phyloP scores from a whole-genome alignment of 2,113 vertebrate genomes.

The Microcebus griseorufus region DNA sequence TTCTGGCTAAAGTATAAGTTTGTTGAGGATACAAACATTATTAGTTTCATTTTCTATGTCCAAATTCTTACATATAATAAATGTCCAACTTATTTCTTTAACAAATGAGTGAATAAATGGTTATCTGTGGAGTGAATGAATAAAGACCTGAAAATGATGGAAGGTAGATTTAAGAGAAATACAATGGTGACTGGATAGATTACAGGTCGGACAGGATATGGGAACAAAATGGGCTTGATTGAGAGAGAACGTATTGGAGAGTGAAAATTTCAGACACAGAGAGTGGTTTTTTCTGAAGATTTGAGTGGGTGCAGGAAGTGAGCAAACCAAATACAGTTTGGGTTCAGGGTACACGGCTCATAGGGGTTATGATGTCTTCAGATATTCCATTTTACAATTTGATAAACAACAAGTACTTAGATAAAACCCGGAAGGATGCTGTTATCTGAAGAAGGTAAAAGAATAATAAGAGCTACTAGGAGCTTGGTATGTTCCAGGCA shows the following conservation, averaged over 20 bases:
- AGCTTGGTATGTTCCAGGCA: neutral
- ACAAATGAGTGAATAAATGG: slow-evolving; percentile 13
- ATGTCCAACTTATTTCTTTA: neutral
- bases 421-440: neutral
- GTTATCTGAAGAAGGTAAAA: neutral
- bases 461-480: neutral
- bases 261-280: neutral
- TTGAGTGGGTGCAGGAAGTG: neutral
- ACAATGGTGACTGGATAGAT: neutral
- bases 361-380: neutral
- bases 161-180: neutral
- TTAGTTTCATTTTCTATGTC: neutral
- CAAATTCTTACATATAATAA: slow-evolving; percentile 14
- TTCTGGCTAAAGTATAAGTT: neutral
- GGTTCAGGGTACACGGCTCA: neutral
- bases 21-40: neutral
- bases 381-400: neutral
- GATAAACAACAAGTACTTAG: neutral
- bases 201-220: neutral
- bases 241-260: neutral
- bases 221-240: neutral
- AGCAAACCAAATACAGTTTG: neutral
- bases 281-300: neutral
- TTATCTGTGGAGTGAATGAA: neutral
- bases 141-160: neutral